A percentile compares a stretch with the other conserved stretches of the same genome.
Conservation (phyloP, 2,888 invertebrate genomes). For the Brachypalpus laphriformis region DNA sequence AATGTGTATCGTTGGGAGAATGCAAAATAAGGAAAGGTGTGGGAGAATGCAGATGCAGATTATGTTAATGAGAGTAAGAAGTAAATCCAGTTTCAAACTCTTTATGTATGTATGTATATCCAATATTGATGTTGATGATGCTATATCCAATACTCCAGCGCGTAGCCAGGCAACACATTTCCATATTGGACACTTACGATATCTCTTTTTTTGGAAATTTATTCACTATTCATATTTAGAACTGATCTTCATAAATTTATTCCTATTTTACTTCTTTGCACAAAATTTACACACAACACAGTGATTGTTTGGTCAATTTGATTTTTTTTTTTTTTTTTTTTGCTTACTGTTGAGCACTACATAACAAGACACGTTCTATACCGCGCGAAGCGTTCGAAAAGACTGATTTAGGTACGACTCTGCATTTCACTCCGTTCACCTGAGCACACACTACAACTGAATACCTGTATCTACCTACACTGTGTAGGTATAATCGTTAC, state of each 20-base stretch:
- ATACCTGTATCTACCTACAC: constrained; percentile 59
- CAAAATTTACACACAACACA: constrained; percentile 46
- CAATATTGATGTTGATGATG: constrained; percentile 57
- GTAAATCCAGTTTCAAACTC: constrained; percentile 64
- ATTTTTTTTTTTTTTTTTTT: constrained; percentile 15
- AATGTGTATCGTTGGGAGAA: constrained; percentile 34
- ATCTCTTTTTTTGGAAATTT: constrained; percentile 12
- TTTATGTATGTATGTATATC: constrained; percentile 46
- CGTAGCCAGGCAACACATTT: constrained; percentile 55
- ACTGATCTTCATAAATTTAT: background rate
- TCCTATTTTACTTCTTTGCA: constrained; percentile 1
- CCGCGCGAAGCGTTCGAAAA: constrained; percentile 63
- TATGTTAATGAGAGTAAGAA: constrained; percentile 38
- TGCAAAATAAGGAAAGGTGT: constrained; percentile 69
- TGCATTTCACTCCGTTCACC: constrained; percentile 64
- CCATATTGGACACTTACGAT: constrained; percentile 60
- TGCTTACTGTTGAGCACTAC: constrained; percentile 16
- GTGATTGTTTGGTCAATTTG: constrained; percentile 44
- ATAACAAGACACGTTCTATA: constrained; percentile 46
- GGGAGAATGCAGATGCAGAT: constrained; percentile 68
- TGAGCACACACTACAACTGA: constrained; percentile 72
- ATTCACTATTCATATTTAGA: constrained; percentile 37
- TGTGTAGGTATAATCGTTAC: constrained; percentile 39
- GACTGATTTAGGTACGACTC: constrained; percentile 50
- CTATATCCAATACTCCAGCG: constrained; percentile 64